Evolutionary conservation across 2,888 invertebrate species (phyloP).

Genomic region (Disparrhopalites patrizii): DNA sequence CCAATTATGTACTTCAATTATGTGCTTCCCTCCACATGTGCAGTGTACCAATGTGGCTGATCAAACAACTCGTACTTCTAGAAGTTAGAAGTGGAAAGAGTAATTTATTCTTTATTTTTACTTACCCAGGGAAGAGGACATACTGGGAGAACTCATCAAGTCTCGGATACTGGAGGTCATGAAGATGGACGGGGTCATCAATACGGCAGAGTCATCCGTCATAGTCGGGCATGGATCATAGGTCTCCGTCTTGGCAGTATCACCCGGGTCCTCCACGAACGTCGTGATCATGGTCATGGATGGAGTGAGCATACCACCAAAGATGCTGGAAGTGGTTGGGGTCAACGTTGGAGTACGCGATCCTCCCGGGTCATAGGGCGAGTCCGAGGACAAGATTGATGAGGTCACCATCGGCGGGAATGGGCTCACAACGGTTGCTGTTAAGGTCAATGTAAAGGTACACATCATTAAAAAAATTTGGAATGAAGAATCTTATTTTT

Average conservation of each 20-base stretch:
- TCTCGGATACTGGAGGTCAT: neutral
- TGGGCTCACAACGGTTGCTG: neutral
- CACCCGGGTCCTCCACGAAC: conserved; percentile 19
- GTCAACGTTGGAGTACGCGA: neutral
- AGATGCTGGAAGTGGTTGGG: neutral
- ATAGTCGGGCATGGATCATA: conserved; percentile 25
- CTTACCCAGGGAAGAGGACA: too few relatives aligned
- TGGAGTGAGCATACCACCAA: neutral
- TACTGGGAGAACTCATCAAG: neutral
- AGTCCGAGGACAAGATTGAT: conserved; percentile 4
- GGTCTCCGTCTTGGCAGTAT: conserved; percentile 8
- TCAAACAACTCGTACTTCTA: too few relatives aligned
- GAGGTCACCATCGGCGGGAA: too few relatives aligned
- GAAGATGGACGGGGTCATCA: neutral
- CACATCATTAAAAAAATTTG: too few relatives aligned
- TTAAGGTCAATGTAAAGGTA: conserved; percentile 1
- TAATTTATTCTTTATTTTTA: too few relatives aligned
- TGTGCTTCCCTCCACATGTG: too few relatives aligned
- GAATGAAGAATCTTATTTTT: too few relatives aligned
- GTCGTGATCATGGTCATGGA: conserved; percentile 11
- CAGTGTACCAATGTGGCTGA: too few relatives aligned
- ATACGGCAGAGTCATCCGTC: neutral
- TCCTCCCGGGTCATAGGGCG: conserved; percentile 36
- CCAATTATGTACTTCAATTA: too few relatives aligned
- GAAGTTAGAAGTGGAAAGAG: too few relatives aligned